Conservation (phyloP, 2,797 vertebrate species). For the Taenioides sp. region DNA sequence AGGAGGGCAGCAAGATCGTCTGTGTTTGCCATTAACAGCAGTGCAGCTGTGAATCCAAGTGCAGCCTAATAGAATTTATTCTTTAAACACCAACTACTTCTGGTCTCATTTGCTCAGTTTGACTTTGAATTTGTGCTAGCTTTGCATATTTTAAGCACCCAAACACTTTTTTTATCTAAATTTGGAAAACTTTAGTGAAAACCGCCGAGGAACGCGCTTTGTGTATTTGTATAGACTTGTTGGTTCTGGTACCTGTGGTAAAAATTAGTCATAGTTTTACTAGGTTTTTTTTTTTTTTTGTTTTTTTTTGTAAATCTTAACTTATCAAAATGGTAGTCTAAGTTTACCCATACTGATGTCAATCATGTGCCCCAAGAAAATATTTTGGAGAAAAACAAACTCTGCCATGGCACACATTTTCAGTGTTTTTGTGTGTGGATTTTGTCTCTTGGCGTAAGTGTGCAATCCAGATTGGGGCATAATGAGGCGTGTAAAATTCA, state of each 20-base stretch:
- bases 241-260: too few species aligned
- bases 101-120: background rate
- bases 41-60: background rate
- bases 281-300: too few species aligned
- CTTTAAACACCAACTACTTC: background rate
- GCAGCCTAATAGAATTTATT: background rate
- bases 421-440: constrained; percentile 7
- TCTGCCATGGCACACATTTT: background rate
- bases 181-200: too few species aligned
- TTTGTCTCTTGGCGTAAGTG: constrained; percentile 9
- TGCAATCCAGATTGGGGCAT: constrained; percentile 28
- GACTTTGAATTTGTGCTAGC: background rate
- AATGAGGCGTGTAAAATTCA: constrained; percentile 15
- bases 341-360: too few species aligned
- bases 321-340: too few species aligned
- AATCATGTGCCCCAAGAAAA: background rate
- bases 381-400: background rate
- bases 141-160: too few species aligned
- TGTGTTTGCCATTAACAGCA: constrained; percentile 9
- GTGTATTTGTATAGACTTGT: too few species aligned
- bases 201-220: too few species aligned
- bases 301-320: too few species aligned
- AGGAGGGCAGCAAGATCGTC: constrained; percentile 12
- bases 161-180: too few species aligned
- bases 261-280: too few species aligned